Base-by-base conservation (phyloP, 2,113 vertebrate genomes). In the Grammomys surdaster region DNA sequence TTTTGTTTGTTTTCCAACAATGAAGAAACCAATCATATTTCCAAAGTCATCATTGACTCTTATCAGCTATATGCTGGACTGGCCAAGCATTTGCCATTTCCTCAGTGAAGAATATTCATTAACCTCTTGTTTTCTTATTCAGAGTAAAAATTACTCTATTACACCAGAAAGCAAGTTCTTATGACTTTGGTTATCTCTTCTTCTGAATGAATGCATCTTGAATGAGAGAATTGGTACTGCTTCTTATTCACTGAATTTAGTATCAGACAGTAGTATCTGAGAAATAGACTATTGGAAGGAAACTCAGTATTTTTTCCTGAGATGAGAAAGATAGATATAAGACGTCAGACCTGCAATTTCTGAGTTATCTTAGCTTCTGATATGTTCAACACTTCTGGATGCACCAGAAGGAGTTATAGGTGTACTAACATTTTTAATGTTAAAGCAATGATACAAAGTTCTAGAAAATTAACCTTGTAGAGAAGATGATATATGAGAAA, bases 1-100 rank as follows among this genome's bases (percentile, higher is more conserved):
- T 93, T 93, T 87, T 92, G 75, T 97, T 97, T 96, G 51, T 58
- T 91, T 97, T 96, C 31, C 70, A 93, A 75, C 51, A 75, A 78
- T 60, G 56, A 63, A 60, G 95, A 60, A 97, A n/a, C 56, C 93
- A 94, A 88, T 95, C 40, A 80, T 70, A 75, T 70, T 96, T 96
- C 48, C 81, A 96, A 92, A 1, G 28, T 89, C 91, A 76, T 85
- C 51, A 69, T 7, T 97, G 91, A 76, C 65, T 89, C 91, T 77
- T 24, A 63, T 80, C 76, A 81, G 46, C 80, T 96, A 3, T 89
- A 31, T 33, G 65, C 65, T 67, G 11, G 11, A 67, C 4, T 67
- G 65, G 28, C 65, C 28, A 67, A 67, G 28, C 13, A 36, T 33
- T 33, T 69, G 33, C 67, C 67, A 16, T 33, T 69, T 69, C 5